phyloP scores from a whole-genome alignment of 1,140 invertebrate species.

The Calycopis cecrops region DNA sequence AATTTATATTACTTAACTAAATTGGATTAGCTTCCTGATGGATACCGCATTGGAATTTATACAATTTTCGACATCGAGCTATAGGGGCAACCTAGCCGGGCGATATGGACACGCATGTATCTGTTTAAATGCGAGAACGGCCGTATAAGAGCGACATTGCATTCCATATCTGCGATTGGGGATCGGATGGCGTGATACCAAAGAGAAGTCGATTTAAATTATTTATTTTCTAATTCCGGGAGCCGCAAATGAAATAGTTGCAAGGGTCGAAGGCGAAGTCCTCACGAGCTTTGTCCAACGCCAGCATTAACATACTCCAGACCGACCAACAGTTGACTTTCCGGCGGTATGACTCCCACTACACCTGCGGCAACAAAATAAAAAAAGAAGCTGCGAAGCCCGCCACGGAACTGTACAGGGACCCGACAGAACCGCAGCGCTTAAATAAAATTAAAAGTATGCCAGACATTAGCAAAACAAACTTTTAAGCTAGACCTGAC shows the following conservation, averaged over 20 bases:
- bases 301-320: slow-evolving; percentile 61
- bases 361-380: slow-evolving; percentile 73
- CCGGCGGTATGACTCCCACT: slow-evolving; percentile 68
- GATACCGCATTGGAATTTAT: slow-evolving; percentile 52
- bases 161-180: slow-evolving; percentile 55
- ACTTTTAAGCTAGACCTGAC: slow-evolving; percentile 21
- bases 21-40: slow-evolving; percentile 70
- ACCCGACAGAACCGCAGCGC: slow-evolving; percentile 47
- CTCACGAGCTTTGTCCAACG: slow-evolving; percentile 55
- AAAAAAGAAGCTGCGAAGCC: slow-evolving; percentile 65
- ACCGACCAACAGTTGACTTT: slow-evolving; percentile 66
- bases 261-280: slow-evolving; percentile 28
- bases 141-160: slow-evolving; percentile 59
- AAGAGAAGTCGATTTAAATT: slow-evolving; percentile 61
- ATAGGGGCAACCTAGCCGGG: slow-evolving; percentile 71
- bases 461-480: slow-evolving; percentile 28
- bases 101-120: slow-evolving; percentile 54
- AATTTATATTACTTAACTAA: slow-evolving; percentile 51
- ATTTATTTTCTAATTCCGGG: slow-evolving; percentile 60
- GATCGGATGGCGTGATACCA: slow-evolving; percentile 52
- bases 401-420: slow-evolving; percentile 44
- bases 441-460: slow-evolving; percentile 50
- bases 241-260: slow-evolving; percentile 51
- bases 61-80: slow-evolving; percentile 51
- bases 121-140: slow-evolving; percentile 54